These are phyloP conservation scores for Apotomis turbidana DNA, from an alignment of 2,888 invertebrate genomes.

Conservation along the genomic window DNA sequence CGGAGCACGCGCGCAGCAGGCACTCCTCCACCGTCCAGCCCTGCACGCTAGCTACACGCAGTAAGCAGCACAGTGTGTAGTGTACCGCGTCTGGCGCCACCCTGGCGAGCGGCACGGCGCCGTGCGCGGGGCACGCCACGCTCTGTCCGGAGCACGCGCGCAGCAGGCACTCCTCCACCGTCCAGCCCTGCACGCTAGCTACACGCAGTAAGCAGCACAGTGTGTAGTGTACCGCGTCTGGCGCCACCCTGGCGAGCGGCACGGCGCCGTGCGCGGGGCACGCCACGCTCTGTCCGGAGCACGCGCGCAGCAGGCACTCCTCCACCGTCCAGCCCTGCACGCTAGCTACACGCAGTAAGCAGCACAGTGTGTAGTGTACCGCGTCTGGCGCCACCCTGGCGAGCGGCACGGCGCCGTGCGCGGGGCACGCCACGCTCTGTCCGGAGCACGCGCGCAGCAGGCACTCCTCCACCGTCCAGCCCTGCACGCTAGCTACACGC, in stretches of 20 bases:
- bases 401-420: conserved; percentile 89
- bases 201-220: too few relatives aligned
- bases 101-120: conserved; percentile 87
- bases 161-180: conserved; percentile 98
- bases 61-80: too few relatives aligned
- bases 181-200: too few relatives aligned
- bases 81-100: conserved; percentile 96
- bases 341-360: too few relatives aligned
- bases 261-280: conserved; percentile 92
- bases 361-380: conserved; percentile 63
- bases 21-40: conserved; percentile 99
- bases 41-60: too few relatives aligned
- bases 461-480: conserved; percentile 98
- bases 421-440: conserved; percentile 87
- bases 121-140: conserved; percentile 91
- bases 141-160: conserved; percentile 88
- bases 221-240: conserved; percentile 88
- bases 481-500: too few relatives aligned
- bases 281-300: conserved; percentile 84
- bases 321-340: conserved; percentile 98
- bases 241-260: conserved; percentile 92
- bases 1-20: conserved; percentile 93
- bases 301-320: conserved; percentile 96
- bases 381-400: conserved; percentile 96
- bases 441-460: conserved; percentile 93